These are phyloP conservation scores for Reticulitermes speratus DNA, from an alignment of 1,140 invertebrate species.

Conservation along the genomic window DNA sequence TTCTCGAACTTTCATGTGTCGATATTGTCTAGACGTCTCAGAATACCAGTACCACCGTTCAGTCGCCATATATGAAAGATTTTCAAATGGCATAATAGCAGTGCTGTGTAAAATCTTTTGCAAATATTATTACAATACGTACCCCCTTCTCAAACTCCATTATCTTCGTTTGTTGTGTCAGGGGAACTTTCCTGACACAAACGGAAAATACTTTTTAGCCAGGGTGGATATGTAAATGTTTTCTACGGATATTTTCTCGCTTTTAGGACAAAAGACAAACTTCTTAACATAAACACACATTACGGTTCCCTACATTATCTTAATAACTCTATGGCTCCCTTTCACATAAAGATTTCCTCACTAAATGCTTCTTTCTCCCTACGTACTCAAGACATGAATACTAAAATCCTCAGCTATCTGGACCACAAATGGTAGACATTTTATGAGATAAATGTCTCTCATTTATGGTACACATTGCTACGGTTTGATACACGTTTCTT, in stretches of 20 bases:
- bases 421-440: not conserved
- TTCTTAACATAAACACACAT: not conserved
- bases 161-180: not conserved
- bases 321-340: not conserved
- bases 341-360: not conserved
- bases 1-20: not conserved
- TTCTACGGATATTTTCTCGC: not conserved
- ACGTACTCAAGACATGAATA: not conserved
- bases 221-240: not conserved
- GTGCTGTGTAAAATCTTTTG: constrained; percentile 3
- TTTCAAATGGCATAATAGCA: not conserved
- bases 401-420: not conserved
- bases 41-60: not conserved
- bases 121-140: not conserved
- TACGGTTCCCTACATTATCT: not conserved
- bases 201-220: not conserved
- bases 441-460: not conserved
- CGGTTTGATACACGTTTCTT: not conserved
- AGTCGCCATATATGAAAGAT: not conserved
- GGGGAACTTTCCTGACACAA: not conserved
- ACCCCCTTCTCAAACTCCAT: not conserved
- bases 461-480: too few relatives aligned
- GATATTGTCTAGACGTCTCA: constrained; percentile 1
- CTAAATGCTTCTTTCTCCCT: not conserved
- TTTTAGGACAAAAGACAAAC: not conserved